Evolutionary conservation across 1,140 invertebrate species (phyloP).

Genomic region (Scylla paramamosain): DNA sequence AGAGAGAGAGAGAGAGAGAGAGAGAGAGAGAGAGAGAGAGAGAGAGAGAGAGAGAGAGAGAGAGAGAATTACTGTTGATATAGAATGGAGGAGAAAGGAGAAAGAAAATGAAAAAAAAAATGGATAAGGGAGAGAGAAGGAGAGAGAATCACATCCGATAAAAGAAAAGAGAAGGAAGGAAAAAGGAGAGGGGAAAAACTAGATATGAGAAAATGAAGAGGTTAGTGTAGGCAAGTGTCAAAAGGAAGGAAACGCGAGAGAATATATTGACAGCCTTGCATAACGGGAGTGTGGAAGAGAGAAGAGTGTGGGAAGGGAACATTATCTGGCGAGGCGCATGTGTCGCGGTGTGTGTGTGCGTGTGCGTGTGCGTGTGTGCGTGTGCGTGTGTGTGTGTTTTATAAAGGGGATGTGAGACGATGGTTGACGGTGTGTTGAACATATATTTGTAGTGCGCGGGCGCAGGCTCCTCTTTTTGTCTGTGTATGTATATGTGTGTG

Average conservation of each 20-base stretch:
- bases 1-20: too few species aligned
- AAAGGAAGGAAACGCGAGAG: background rate
- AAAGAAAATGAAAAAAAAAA: too few species aligned
- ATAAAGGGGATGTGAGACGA: background rate
- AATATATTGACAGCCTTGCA: background rate
- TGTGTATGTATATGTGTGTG: conserved; percentile 57
- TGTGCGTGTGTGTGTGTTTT: conserved; percentile 56
- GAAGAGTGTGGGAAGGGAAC: too few species aligned
- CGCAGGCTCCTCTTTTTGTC: background rate
- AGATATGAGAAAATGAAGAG: background rate
- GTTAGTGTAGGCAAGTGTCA: background rate
- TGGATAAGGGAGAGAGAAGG: background rate
- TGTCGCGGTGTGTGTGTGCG: background rate
- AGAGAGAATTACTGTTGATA: too few species aligned
- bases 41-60: too few species aligned
- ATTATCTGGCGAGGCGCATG: too few species aligned
- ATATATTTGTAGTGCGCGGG: conserved; percentile 8
- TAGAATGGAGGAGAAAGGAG: too few species aligned
- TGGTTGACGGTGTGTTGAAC: conserved; percentile 27
- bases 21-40: too few species aligned
- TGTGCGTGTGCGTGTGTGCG: conserved; percentile 37
- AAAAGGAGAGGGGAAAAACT: too few species aligned
- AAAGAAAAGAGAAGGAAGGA: background rate
- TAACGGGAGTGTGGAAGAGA: background rate
- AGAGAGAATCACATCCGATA: background rate